Percentiles rank a stretch among this genome's conserved stretches.
phyloP scores from a whole-genome alignment of 23 tunicate species.

The Pegea sp. region DNA sequence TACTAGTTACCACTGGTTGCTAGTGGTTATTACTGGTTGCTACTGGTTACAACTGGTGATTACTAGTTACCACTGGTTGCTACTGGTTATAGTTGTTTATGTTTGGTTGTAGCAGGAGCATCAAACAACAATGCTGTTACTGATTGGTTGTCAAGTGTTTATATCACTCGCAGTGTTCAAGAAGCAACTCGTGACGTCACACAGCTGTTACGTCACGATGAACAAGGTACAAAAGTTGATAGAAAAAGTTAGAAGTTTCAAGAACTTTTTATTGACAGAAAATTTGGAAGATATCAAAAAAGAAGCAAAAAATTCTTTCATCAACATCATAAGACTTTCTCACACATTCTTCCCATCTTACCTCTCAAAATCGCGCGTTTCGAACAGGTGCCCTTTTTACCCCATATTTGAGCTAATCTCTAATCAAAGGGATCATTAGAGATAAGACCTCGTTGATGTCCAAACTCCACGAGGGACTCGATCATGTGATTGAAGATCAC shows the following conservation, averaged over 20 bases:
- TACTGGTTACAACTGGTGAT: too few species aligned
- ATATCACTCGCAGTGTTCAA: conserved; percentile 31
- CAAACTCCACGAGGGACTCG: conserved; percentile 32
- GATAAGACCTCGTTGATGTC: conserved; percentile 31
- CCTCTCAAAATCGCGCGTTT: conserved; percentile 2
- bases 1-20: too few species aligned
- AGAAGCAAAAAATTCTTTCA: conserved; percentile 58
- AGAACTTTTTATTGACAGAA: too few species aligned
- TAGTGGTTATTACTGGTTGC: too few species aligned
- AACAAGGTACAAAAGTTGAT: too few species aligned
- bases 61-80: too few species aligned
- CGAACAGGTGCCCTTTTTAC: conserved; percentile 8
- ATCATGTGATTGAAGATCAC: conserved; percentile 11
- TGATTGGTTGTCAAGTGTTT: conserved; percentile 42
- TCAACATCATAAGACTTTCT: conserved; percentile 15
- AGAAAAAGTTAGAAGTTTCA: too few species aligned
- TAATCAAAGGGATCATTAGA: conserved; percentile 4
- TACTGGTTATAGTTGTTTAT: too few species aligned
- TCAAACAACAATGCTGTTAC: conserved; percentile 38
- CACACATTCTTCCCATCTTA: conserved; percentile 22
- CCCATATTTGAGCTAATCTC: background rate
- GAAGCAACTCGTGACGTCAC: conserved; percentile 72
- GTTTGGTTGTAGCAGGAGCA: too few species aligned
- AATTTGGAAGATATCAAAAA: too few species aligned
- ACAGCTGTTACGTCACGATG: too few species aligned